phyloP scores from a whole-genome alignment of 2,113 vertebrate genomes.

The Tautogolabrus adspersus region DNA sequence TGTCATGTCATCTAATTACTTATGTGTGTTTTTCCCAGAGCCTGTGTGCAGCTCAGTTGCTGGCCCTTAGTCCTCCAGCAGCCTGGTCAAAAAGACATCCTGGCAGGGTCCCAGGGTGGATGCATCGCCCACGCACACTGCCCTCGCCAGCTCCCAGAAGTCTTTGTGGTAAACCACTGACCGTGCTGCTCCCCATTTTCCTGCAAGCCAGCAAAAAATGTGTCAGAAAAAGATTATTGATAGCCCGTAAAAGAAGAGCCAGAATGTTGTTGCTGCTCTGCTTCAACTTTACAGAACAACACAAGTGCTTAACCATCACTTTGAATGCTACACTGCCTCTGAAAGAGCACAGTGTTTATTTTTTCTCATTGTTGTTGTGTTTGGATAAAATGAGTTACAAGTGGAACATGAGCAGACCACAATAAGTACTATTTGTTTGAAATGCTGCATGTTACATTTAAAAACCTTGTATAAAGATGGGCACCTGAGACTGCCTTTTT shows the following conservation, averaged over 20 bases:
- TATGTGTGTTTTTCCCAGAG: conserved; percentile 80
- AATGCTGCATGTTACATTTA: conserved; percentile 53
- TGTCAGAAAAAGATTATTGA: conserved; percentile 80
- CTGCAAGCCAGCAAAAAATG: conserved; percentile 84
- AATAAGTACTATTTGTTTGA: conserved; percentile 63
- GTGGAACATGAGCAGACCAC: conserved; percentile 63
- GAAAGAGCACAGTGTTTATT: conserved; percentile 57
- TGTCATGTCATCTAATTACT: conserved; percentile 80
- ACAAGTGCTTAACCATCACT: conserved; percentile 81
- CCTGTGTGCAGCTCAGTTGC: conserved; percentile 82
- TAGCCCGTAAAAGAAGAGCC: conserved; percentile 78
- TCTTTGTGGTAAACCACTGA: conserved; percentile 85
- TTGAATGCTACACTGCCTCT: conserved; percentile 64
- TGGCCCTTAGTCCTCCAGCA: conserved; percentile 64
- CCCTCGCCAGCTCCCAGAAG: conserved; percentile 80
- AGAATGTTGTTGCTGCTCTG: conserved; percentile 73
- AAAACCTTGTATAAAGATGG: conserved; percentile 50
- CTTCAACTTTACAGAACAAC: conserved; percentile 76
- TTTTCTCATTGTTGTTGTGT: conserved; percentile 57
- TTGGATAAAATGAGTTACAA: conserved; percentile 67
- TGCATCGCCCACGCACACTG: conserved; percentile 75
- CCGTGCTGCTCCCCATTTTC: conserved; percentile 81
- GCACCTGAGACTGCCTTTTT: conserved; percentile 35
- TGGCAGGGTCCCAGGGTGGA: conserved; percentile 84
- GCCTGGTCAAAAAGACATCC: conserved; percentile 78